Conservation (phyloP, 2,113 vertebrate species). For the Aramus guarauna region DNA sequence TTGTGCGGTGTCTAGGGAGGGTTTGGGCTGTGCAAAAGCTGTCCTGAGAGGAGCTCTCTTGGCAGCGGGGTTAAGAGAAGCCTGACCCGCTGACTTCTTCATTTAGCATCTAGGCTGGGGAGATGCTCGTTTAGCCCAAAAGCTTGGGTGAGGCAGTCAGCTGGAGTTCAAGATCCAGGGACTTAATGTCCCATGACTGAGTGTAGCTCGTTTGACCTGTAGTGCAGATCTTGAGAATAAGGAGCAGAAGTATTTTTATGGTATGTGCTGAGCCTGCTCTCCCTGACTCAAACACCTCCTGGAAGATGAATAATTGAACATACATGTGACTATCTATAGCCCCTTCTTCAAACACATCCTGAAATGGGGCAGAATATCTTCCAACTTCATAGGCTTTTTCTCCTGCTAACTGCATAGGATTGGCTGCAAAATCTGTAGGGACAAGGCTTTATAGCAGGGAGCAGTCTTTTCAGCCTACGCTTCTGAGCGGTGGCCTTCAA, state of each 20-base stretch:
- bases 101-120: slow-evolving; percentile 8
- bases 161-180: slow-evolving; percentile 56
- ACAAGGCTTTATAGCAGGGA: neutral
- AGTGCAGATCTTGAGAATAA: neutral
- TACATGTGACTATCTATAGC: slow-evolving; percentile 20
- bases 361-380: neutral
- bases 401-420: neutral
- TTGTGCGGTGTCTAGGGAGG: neutral
- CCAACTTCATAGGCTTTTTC: neutral
- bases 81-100: neutral
- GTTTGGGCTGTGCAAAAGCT: neutral
- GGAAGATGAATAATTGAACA: slow-evolving; percentile 57
- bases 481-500: neutral
- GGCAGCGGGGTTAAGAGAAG: slow-evolving; percentile 13
- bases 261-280: slow-evolving; percentile 61
- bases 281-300: slow-evolving; percentile 45
- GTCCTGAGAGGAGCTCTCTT: slow-evolving; percentile 36
- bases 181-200: slow-evolving; percentile 58
- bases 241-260: slow-evolving; percentile 43
- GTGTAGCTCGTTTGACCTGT: slow-evolving; percentile 39
- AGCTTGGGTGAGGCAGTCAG: slow-evolving; percentile 47
- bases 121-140: slow-evolving; percentile 23
- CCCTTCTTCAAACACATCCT: slow-evolving; percentile 28
- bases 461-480: neutral
- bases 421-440: neutral